Base-by-base conservation (phyloP, 2,797 vertebrate species). In the Falco columbarius region DNA sequence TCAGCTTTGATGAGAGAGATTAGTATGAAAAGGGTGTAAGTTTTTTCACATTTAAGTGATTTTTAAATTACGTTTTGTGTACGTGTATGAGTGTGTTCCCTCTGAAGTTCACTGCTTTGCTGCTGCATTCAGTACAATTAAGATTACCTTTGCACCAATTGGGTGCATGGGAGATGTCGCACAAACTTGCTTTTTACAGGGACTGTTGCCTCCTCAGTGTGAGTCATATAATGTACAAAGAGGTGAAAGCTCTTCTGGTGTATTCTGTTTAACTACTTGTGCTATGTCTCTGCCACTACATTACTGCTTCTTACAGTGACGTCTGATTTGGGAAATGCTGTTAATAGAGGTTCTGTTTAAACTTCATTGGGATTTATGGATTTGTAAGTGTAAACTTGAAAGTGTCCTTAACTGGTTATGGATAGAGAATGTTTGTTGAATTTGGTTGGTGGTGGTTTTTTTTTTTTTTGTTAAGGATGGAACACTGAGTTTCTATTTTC, bases 1-100 rank as follows among this genome's bases (percentile, higher is more conserved):
- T n/a, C 21, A 58, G 23, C 34, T 89, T 77, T 47, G 21, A 27
- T 83, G 49, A 67, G 49, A 63, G 67, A 27, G 19, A 26, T 42
- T 17, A 51, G 24, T 72, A 16, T 80, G 68, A 22, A 79, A 81
- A 74, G 29, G 20, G 12, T 40, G 8, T 65, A 4, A 3, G 4
- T 71, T 81, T 75, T 7, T 46, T 79, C 24, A 21, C 7, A 3
- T 63, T 29, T 6, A 36, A 40, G 26, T 1, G 0, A 49, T 73
- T 76, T 89, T 89, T 21, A 70, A 63, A 74, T 77, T 66, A 12
- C 27, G 7, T 56, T 77, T 8, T 38, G 4, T 18, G 4, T 74
- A 14, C 36, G 4, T 18, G 4, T 74, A 14, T 2, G 3, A 10
- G 38, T 0, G 38, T 0, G 0, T 63, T 93, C 65, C 14, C n/a